A percentile compares a stretch with the other conserved stretches of the same genome.
phyloP scores from a whole-genome alignment of 2,888 invertebrate genomes.

The Congeria kusceri region DNA sequence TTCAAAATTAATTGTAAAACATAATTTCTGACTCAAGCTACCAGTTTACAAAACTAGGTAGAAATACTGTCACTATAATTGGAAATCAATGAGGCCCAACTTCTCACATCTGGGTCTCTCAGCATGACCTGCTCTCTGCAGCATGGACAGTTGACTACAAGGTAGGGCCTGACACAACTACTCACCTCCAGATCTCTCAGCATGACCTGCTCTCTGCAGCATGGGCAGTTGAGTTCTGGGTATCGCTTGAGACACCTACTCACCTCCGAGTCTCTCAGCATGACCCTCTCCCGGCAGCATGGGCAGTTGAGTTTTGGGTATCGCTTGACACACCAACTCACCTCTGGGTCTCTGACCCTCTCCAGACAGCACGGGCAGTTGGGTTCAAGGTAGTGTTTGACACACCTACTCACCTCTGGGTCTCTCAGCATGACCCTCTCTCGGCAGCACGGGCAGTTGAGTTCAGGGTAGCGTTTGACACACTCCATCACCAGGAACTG shows the following conservation, averaged over 20 bases:
- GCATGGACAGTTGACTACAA: conserved; percentile 88
- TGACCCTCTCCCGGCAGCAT: conserved; percentile 88
- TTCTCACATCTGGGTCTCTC: no score
- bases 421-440: conserved; percentile 88
- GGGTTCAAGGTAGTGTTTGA: no score
- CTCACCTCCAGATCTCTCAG: conserved; percentile 89
- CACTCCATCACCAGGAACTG: conserved; percentile 88
- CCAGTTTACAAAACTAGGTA: no score
- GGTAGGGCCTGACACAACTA: conserved; percentile 88
- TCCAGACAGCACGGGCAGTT: no score
- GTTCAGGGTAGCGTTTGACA: conserved; percentile 88
- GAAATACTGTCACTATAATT: no score
- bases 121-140: conserved; percentile 89
- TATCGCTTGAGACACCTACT: no score
- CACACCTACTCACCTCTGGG: conserved; percentile 74
- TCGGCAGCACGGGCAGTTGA: conserved; percentile 89
- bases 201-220: conserved; percentile 89
- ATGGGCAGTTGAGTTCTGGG: no score
- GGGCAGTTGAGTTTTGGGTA: conserved; percentile 89
- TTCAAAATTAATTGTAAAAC: no score
- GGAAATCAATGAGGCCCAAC: no score
- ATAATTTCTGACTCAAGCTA: no score
- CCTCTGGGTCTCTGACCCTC: conserved; percentile 88
- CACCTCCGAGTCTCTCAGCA: no score
- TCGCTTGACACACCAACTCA: conserved; percentile 88